phyloP scores from a whole-genome alignment of 2,888 invertebrate species.

The Isotomurus palustris region DNA sequence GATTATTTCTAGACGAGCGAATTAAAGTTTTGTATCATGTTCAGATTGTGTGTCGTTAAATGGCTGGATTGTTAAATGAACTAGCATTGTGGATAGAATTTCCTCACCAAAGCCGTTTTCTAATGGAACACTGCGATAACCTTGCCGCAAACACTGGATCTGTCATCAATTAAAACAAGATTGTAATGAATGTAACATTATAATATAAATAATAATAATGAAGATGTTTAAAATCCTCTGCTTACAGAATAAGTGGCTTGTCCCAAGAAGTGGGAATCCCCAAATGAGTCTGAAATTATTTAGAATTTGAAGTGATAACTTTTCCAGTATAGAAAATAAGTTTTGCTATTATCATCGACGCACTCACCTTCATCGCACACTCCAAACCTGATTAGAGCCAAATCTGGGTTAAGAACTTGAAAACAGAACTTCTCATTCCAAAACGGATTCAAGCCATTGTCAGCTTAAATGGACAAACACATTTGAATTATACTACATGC shows the following conservation, averaged over 20 bases:
- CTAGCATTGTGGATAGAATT: constrained; percentile 76
- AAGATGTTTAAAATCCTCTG: background rate
- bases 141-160: constrained; percentile 69
- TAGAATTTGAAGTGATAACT: no score
- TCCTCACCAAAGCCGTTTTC: constrained; percentile 88
- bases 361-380: constrained; percentile 91
- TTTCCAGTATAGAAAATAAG: no score
- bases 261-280: constrained; percentile 90
- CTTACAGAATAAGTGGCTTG: constrained; percentile 81
- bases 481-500: background rate
- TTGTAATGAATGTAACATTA: background rate
- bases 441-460: constrained; percentile 88
- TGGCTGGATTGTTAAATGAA: constrained; percentile 65
- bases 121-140: constrained; percentile 85
- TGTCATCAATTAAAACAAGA: constrained; percentile 47
- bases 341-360: no score
- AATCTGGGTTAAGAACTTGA: constrained; percentile 70
- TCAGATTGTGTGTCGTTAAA: no score
- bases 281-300: constrained; percentile 67
- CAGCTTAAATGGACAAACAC: constrained; percentile 56
- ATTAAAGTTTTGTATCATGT: no score
- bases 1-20: no score
- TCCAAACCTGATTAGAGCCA: constrained; percentile 78
- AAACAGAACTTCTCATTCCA: constrained; percentile 87
- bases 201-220: background rate